phyloP scores from a whole-genome alignment of 2,797 vertebrate genomes.

The Acanthurus lineatus region DNA sequence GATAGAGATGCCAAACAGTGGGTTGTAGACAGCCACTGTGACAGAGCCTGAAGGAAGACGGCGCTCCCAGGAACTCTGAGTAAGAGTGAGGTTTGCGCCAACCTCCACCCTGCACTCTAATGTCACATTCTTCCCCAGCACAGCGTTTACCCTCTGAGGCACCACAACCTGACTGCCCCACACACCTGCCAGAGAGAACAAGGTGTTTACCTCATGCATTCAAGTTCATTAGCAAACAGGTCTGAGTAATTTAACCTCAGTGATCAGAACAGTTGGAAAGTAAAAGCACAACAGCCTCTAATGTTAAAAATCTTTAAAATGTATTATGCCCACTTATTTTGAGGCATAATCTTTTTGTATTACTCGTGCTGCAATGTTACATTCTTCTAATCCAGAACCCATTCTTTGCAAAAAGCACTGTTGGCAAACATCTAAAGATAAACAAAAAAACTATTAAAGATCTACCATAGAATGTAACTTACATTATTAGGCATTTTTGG shows the following conservation, averaged over 20 bases:
- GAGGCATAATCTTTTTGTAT: not conserved
- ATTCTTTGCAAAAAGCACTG: no score
- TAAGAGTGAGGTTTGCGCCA: conserved; percentile 91
- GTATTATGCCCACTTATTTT: not conserved
- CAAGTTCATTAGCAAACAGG: conserved; percentile 8
- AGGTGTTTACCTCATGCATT: not conserved
- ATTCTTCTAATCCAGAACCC: not conserved
- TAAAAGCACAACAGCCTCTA: not conserved
- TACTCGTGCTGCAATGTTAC: not conserved
- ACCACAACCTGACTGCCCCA: conserved; percentile 92
- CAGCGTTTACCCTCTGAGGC: conserved; percentile 91
- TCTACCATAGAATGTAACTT: no score
- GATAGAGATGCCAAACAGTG: conserved; percentile 93
- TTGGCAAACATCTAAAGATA: no score
- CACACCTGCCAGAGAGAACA: conserved; percentile 83
- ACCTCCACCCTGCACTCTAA: conserved; percentile 94
- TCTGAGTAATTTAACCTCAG: not conserved
- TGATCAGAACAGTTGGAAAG: not conserved
- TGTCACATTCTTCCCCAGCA: conserved; percentile 96
- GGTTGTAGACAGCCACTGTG: conserved; percentile 95
- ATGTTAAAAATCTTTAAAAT: conserved; percentile 4
- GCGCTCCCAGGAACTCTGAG: conserved; percentile 97
- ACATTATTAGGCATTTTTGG: no score
- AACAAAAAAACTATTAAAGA: no score
- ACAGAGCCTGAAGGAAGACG: conserved; percentile 88